Evolutionary conservation across 2,888 invertebrate species (phyloP).

Genomic region (Pedicia rivosa): DNA sequence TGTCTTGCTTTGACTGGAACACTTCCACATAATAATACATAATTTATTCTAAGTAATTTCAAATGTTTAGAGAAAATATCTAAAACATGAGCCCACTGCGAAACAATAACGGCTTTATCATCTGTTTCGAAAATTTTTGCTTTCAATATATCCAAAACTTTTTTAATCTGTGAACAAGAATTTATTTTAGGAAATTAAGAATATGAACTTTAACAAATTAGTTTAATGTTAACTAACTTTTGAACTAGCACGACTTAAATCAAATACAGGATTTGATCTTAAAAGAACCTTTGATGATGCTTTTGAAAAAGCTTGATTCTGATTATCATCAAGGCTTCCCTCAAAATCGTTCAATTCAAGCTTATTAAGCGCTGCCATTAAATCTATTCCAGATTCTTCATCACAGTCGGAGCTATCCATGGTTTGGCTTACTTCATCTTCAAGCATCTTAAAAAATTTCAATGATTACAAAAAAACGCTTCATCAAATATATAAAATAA

Average conservation of each 20-base stretch:
- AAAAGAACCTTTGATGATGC: slow-evolving; percentile 46
- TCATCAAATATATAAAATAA: slow-evolving; percentile 9
- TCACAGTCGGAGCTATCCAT: slow-evolving; percentile 26
- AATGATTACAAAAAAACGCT: background rate
- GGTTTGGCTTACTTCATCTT: slow-evolving; percentile 25
- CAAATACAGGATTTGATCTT: slow-evolving; percentile 55
- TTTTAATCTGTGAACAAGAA: slow-evolving; percentile 30
- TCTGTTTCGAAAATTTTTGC: slow-evolving; percentile 34
- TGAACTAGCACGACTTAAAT: slow-evolving; percentile 40
- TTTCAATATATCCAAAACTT: slow-evolving; percentile 39
- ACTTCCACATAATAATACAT: slow-evolving; percentile 55
- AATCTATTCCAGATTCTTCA: slow-evolving; percentile 36
- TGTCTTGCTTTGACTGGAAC: slow-evolving; percentile 57
- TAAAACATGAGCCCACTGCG: slow-evolving; percentile 82
- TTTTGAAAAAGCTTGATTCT: slow-evolving; percentile 29
- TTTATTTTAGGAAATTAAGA: background rate
- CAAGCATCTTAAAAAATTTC: slow-evolving; percentile 31
- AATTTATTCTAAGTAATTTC: slow-evolving; percentile 31
- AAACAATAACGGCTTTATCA: slow-evolving; percentile 74
- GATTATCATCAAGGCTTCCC: background rate
- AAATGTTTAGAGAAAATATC: slow-evolving; percentile 54
- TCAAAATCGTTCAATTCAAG: slow-evolving; percentile 33
- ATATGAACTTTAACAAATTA: background rate
- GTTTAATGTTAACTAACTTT: slow-evolving; percentile 31
- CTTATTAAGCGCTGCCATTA: slow-evolving; percentile 45